Conservation (phyloP, 2,888 invertebrate species). For the Tolmerus cingulatus region DNA sequence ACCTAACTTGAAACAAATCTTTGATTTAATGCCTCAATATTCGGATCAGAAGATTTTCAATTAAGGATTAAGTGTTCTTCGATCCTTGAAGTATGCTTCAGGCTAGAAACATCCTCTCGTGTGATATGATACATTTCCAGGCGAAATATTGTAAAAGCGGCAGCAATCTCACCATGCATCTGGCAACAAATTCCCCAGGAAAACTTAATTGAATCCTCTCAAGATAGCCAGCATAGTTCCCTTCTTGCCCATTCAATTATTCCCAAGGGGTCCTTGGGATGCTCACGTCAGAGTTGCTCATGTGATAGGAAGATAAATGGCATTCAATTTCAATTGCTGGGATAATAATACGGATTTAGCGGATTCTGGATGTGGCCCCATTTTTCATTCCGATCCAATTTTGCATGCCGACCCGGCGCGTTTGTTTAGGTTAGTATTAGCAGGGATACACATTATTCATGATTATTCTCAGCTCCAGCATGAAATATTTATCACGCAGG, state of each 20-base stretch:
- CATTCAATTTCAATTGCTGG: constrained; percentile 19
- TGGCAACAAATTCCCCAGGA: background rate
- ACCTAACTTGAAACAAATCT: background rate
- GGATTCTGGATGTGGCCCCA: constrained; percentile 1
- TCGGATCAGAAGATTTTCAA: background rate
- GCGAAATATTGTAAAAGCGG: background rate
- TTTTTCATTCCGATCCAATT: constrained; percentile 23
- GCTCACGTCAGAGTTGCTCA: background rate
- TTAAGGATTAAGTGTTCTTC: background rate
- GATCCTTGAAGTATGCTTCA: background rate
- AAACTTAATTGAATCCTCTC: background rate
- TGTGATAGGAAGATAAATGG: constrained; percentile 21
- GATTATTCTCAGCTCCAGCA: background rate
- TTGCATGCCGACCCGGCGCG: background rate
- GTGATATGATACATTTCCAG: background rate
- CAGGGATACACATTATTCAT: constrained; percentile 23
- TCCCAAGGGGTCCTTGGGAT: background rate
- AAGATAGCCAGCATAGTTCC: background rate
- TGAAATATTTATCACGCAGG: constrained; percentile 13
- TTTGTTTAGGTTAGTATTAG: constrained; percentile 7
- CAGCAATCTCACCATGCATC: background rate
- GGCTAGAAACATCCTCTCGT: background rate
- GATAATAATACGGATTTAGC: constrained; percentile 30
- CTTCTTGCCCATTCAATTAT: background rate
- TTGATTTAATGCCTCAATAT: background rate